These are phyloP conservation scores for Cyanistes caeruleus DNA, from an alignment of 2,113 vertebrate genomes.

Conservation along the genomic window DNA sequence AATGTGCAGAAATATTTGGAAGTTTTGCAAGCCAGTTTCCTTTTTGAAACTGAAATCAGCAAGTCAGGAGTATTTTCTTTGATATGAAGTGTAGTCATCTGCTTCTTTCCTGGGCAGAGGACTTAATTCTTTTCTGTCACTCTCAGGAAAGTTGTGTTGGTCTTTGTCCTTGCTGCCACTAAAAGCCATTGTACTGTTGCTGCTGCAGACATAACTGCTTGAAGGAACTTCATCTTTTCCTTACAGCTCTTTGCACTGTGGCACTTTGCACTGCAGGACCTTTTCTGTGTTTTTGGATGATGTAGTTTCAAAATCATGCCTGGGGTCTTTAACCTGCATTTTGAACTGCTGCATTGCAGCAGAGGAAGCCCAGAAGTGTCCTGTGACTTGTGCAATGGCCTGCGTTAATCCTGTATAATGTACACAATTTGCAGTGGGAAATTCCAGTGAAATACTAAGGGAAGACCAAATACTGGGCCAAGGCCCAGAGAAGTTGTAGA, in stretches of 20 bases:
- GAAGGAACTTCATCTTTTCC: not conserved
- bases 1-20: not conserved
- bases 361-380: not conserved
- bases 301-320: not conserved
- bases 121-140: not conserved
- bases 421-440: not conserved
- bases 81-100: not conserved
- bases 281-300: not conserved
- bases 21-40: not conserved
- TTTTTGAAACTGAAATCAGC: not conserved
- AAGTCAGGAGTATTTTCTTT: not conserved
- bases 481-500: not conserved
- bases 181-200: too few species aligned
- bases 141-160: too few species aligned
- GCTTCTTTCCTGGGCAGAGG: not conserved
- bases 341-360: not conserved
- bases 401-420: not conserved
- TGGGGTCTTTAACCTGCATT: not conserved
- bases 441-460: not conserved
- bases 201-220: not conserved
- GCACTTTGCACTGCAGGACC: not conserved
- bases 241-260: not conserved
- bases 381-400: not conserved
- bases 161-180: too few species aligned
- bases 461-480: not conserved